These are phyloP conservation scores for Nothocercus nigrocapillus DNA, from an alignment of 2,113 vertebrate genomes.

Conservation along the genomic window DNA sequence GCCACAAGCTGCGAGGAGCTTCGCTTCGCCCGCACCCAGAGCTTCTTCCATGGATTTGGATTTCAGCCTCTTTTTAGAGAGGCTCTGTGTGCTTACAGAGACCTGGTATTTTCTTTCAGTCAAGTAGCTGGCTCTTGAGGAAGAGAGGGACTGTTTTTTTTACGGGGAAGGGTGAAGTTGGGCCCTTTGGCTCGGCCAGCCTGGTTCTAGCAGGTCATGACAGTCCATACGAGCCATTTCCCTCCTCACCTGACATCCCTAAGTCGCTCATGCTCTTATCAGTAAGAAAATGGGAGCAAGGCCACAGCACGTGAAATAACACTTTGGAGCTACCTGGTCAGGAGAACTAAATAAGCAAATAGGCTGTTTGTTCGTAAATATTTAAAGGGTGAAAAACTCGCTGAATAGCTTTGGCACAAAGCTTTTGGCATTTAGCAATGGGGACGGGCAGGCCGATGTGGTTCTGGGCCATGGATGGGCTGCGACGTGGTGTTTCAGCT, in stretches of 20 bases:
- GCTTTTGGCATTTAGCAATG: accelerated
- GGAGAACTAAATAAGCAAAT: not conserved
- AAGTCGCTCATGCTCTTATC: not conserved
- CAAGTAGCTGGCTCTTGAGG: not conserved
- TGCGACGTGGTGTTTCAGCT: not conserved
- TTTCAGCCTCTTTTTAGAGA: not conserved
- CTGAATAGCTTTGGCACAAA: not conserved
- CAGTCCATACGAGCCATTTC: not conserved
- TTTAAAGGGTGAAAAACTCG: not conserved
- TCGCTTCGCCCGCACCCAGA: accelerated
- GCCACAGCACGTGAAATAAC: not conserved
- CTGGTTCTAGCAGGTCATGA: accelerated
- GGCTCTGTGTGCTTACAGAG: accelerated
- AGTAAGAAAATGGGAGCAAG: not conserved
- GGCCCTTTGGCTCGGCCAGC: not conserved
- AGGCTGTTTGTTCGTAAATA: not conserved
- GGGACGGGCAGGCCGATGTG: not conserved
- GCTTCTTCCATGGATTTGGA: not conserved
- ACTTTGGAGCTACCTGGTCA: not conserved
- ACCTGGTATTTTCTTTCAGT: not conserved
- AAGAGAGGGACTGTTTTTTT: not conserved
- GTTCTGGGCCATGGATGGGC: not conserved
- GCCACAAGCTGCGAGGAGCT: not conserved
- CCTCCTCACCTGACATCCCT: not conserved
- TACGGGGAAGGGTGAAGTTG: not conserved